Conservation (phyloP, 2,888 invertebrate species). For the Halocaridina rubra region DNA sequence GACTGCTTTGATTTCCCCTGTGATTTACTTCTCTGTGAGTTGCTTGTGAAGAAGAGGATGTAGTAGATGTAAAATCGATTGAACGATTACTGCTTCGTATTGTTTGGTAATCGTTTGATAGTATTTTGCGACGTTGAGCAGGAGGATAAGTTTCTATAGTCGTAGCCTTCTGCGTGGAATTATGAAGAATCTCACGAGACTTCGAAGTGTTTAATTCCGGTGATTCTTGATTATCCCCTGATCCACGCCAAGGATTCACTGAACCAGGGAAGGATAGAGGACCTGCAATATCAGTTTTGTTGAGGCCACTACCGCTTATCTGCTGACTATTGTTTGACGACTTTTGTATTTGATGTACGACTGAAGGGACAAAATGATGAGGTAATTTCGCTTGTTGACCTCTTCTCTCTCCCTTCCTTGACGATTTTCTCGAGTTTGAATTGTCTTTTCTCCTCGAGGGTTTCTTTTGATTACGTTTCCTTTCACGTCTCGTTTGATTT, state of each 20-base stretch:
- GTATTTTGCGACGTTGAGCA: too few species aligned
- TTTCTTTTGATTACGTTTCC: slow-evolving; percentile 37
- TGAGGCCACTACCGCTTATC: not conserved
- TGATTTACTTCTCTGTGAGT: not conserved
- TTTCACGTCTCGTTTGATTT: slow-evolving; percentile 16
- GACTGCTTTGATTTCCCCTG: not conserved
- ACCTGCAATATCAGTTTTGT: not conserved
- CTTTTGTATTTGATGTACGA: too few species aligned
- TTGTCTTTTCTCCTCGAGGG: slow-evolving; percentile 41
- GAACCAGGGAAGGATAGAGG: not conserved
- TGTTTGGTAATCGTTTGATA: too few species aligned
- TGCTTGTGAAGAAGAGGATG: not conserved
- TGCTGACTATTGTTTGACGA: too few species aligned
- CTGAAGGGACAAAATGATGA: too few species aligned
- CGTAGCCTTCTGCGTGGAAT: not conserved
- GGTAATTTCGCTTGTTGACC: not conserved
- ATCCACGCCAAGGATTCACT: not conserved
- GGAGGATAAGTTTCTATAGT: not conserved
- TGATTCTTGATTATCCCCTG: not conserved
- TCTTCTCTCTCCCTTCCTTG: not conserved
- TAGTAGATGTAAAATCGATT: too few species aligned
- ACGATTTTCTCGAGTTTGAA: not conserved
- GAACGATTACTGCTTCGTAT: too few species aligned
- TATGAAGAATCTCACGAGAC: not conserved
- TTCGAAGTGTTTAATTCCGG: not conserved